Conservation (phyloP, 1,140 invertebrate species). For the Calliphora vicina region DNA sequence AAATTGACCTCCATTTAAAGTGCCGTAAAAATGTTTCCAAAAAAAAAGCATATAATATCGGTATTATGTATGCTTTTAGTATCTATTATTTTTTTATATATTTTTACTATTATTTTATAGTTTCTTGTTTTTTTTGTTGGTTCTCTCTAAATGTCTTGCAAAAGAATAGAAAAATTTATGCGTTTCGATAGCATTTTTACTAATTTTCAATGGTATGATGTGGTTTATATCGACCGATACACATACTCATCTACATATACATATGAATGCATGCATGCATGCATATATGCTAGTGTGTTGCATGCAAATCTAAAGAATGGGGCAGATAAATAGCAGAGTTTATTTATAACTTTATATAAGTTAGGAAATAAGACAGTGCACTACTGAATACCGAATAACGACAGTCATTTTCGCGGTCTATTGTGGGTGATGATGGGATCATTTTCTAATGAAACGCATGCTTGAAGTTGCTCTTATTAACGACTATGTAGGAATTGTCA, state of each 20-base stretch:
- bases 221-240: slow-evolving; percentile 14
- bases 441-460: no score
- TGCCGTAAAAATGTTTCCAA: not conserved
- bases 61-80: not conserved
- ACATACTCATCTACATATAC: not conserved
- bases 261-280: not conserved
- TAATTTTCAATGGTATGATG: slow-evolving; percentile 32
- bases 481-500: no score
- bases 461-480: no score
- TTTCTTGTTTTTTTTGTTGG: not conserved
- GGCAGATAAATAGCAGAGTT: no score
- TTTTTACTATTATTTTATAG: not conserved
- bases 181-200: slow-evolving; percentile 34
- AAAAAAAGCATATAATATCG: not conserved
- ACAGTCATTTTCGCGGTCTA: no score
- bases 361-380: no score
- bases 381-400: no score
- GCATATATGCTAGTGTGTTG: no score
- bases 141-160: not conserved
- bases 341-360: no score
- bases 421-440: no score
- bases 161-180: slow-evolving; percentile 31
- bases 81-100: not conserved
- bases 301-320: not conserved
- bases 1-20: slow-evolving; percentile 3